Evolutionary conservation across 2,888 invertebrate genomes (phyloP).

Genomic region (Camponotus fellah): DNA sequence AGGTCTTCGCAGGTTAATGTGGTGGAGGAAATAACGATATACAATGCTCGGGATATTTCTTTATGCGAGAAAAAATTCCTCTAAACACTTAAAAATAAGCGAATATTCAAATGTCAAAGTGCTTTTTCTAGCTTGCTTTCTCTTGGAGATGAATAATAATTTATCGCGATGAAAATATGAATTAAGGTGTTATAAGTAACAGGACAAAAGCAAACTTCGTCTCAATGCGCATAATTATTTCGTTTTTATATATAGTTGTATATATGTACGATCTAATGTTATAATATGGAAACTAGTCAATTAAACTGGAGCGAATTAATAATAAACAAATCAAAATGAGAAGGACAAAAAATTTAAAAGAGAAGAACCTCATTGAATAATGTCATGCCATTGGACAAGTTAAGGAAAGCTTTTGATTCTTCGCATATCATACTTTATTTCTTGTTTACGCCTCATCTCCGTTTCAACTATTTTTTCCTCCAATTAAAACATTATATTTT

Average conservation of each 20-base stretch:
- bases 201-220: background rate
- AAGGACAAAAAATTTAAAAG: constrained; percentile 55
- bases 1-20: constrained; percentile 27
- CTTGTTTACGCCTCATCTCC: constrained; percentile 26
- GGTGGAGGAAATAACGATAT: constrained; percentile 28
- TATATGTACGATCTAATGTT: constrained; percentile 45
- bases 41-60: constrained; percentile 3
- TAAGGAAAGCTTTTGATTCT: constrained; percentile 28
- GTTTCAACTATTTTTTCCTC: constrained; percentile 58
- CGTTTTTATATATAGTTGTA: constrained; percentile 70
- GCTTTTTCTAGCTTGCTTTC: constrained; percentile 22
- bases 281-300: constrained; percentile 59
- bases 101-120: constrained; percentile 15
- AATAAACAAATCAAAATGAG: constrained; percentile 59
- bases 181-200: constrained; percentile 1
- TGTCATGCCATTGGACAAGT: background rate
- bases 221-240: constrained; percentile 42
- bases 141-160: background rate
- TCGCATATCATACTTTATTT: constrained; percentile 2
- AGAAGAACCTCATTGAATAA: constrained; percentile 14
- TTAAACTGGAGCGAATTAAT: constrained; percentile 69
- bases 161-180: background rate
- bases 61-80: background rate
- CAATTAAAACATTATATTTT: constrained; percentile 47
- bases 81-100: background rate